Evolutionary conservation across 2,113 vertebrate genomes (phyloP).

Genomic region (Stigmatopora argus): DNA sequence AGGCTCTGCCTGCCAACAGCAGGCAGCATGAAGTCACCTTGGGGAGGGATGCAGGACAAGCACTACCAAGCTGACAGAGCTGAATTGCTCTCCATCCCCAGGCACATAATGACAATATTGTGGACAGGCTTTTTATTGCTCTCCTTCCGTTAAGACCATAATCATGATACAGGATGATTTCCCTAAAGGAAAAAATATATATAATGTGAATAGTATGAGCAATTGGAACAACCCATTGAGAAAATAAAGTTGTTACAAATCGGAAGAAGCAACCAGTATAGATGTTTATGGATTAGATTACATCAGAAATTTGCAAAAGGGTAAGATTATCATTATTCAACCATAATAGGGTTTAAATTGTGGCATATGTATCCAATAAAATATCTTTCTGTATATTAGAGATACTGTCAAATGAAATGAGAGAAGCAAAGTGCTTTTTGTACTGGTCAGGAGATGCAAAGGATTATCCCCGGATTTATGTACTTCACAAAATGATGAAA

Average conservation of each 20-base stretch:
- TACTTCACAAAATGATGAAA: too few species aligned
- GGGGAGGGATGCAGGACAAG: slow-evolving; percentile 40
- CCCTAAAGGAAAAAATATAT: background rate
- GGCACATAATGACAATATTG: slow-evolving; percentile 9
- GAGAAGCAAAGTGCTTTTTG: background rate
- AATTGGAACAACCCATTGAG: background rate
- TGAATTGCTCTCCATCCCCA: slow-evolving; percentile 33
- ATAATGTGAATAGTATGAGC: background rate
- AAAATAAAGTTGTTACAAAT: too few species aligned
- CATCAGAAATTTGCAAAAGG: background rate
- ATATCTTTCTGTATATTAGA: background rate
- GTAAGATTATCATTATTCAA: background rate
- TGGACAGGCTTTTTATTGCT: slow-evolving; percentile 1
- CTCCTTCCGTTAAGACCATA: slow-evolving; percentile 3
- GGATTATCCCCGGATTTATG: too few species aligned
- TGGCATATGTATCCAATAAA: background rate
- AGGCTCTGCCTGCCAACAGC: slow-evolving; percentile 53
- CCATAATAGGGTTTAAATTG: background rate
- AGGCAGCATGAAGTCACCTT: slow-evolving; percentile 55
- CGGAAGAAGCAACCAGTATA: too few species aligned
- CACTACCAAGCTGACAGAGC: slow-evolving; percentile 49
- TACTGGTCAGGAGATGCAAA: background rate
- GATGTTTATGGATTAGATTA: background rate
- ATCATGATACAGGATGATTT: background rate
- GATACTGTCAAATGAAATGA: background rate